phyloP scores from a whole-genome alignment of 2,113 vertebrate species.

The Saccopteryx bilineata region DNA sequence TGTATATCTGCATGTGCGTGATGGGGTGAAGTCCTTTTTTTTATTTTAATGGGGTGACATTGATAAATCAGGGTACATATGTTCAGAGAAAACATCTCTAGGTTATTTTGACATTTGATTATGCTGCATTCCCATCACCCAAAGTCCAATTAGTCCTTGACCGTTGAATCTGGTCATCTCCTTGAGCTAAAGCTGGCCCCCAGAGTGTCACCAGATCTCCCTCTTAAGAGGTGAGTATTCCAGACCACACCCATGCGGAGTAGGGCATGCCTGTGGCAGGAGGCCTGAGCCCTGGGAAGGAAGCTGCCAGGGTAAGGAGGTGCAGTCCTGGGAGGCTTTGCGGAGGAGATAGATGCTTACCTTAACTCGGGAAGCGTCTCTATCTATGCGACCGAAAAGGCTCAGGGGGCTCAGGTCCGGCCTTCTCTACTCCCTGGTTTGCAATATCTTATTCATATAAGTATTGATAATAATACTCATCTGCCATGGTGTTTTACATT shows the following conservation, averaged over 20 bases:
- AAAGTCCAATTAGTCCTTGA: not conserved
- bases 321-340: not conserved
- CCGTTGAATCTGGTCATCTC: not conserved
- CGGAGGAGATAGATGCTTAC: not conserved
- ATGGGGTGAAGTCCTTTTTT: no score
- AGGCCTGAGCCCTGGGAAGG: slow-evolving; percentile 16
- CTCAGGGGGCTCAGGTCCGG: not conserved
- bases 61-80: no score
- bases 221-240: not conserved
- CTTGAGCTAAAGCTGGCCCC: not conserved
- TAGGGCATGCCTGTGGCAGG: no score
- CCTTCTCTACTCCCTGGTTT: not conserved
- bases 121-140: no score
- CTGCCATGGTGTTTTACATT: not conserved
- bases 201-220: not conserved
- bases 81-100: no score
- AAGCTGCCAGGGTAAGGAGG: not conserved
- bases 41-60: no score
- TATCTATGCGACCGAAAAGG: not conserved
- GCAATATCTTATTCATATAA: not conserved
- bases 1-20: not conserved
- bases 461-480: not conserved
- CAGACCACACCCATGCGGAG: not conserved
- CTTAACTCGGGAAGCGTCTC: not conserved
- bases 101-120: no score